phyloP scores from a whole-genome alignment of 2,888 invertebrate species.

The Tiliacea citrago region DNA sequence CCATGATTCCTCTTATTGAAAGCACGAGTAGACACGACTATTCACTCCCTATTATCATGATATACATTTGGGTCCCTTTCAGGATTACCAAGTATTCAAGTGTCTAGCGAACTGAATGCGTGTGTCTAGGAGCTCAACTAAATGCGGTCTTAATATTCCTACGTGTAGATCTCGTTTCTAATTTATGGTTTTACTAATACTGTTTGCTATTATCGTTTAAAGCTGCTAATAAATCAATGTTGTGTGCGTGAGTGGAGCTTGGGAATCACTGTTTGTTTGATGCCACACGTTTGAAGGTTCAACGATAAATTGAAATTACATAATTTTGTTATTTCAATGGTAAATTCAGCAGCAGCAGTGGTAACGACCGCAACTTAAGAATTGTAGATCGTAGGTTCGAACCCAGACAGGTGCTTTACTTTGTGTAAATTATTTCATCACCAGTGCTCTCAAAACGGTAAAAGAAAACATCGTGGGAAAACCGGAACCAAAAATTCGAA shows the following conservation, averaged over 20 bases:
- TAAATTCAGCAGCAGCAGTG: not conserved
- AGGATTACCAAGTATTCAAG: constrained; percentile 48
- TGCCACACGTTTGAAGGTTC: constrained; percentile 32
- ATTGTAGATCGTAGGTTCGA: too few species aligned
- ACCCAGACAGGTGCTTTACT: too few species aligned
- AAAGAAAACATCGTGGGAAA: too few species aligned
- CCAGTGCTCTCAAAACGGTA: too few species aligned
- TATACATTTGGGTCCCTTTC: constrained; percentile 26
- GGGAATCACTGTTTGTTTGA: constrained; percentile 33
- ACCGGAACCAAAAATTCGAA: too few species aligned
- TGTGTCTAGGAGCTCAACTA: constrained; percentile 44
- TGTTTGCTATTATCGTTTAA: constrained; percentile 51
- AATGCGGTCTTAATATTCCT: constrained; percentile 48
- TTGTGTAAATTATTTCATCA: too few species aligned
- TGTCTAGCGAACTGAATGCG: constrained; percentile 44
- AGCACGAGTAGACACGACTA: constrained; percentile 6
- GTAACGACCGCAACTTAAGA: too few species aligned
- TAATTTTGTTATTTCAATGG: constrained; percentile 13
- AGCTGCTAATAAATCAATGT: constrained; percentile 59
- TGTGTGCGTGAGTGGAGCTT: constrained; percentile 28
- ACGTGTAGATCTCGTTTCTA: constrained; percentile 44
- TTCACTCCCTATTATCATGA: constrained; percentile 9
- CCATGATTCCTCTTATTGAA: constrained; percentile 20
- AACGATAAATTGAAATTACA: constrained; percentile 4
- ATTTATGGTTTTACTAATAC: constrained; percentile 60